Percentiles rank a stretch among this genome's conserved stretches.
Conservation (phyloP, 2,797 vertebrate genomes). For the Rhabdophis nuchalis region DNA sequence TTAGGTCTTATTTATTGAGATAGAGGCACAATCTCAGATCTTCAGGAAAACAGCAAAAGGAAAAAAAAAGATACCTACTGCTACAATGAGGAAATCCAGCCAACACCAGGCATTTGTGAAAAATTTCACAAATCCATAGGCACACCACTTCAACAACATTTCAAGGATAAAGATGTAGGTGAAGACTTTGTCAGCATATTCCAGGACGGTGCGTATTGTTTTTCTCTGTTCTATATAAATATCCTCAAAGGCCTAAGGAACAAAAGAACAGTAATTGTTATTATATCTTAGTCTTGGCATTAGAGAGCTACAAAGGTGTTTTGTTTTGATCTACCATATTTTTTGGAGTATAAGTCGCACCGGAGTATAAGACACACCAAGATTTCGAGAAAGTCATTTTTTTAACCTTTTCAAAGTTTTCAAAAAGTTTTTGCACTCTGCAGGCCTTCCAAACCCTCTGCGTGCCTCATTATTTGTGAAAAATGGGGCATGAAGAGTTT, state of each 20-base stretch:
- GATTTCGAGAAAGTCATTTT: too few relatives aligned
- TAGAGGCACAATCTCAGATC: not conserved
- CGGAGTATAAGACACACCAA: too few relatives aligned
- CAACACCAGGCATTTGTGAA: conserved; percentile 99
- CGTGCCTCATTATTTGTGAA: too few relatives aligned
- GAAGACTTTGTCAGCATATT: conserved; percentile 96
- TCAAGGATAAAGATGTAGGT: conserved; percentile 99
- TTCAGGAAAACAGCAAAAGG: not conserved
- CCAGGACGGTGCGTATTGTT: conserved; percentile 87
- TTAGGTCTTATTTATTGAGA: rapidly evolving
- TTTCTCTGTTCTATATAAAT: conserved; percentile 98
- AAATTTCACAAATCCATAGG: conserved; percentile 97
- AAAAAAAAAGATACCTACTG: conserved; percentile 82
- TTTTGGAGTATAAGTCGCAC: too few relatives aligned
- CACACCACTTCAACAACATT: conserved; percentile 98
- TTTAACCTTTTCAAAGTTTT: too few relatives aligned
- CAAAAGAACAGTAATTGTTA: not conserved
- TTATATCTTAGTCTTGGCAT: rapidly evolving
- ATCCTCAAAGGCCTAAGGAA: conserved; percentile 91
- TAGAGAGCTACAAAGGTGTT: rapidly evolving
- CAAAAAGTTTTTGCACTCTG: too few relatives aligned
- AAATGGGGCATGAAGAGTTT: too few relatives aligned
- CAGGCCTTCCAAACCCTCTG: too few relatives aligned
- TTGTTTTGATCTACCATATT: not conserved
- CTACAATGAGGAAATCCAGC: conserved; percentile 99